These are phyloP conservation scores for Falco biarmicus DNA, from an alignment of 2,797 vertebrate species.

Conservation along the genomic window DNA sequence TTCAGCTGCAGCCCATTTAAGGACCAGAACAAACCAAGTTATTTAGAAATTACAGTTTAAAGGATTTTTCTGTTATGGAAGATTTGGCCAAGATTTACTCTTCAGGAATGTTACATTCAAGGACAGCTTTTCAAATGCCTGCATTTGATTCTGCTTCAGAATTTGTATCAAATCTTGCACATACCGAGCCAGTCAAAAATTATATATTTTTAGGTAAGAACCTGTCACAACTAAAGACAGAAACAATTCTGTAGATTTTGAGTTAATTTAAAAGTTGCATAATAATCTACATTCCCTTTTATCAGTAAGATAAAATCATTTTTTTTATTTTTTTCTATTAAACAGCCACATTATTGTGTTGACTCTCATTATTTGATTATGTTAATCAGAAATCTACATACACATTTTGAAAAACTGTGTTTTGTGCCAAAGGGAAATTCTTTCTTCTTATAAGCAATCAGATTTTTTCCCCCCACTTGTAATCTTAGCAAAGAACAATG, in stretches of 20 bases:
- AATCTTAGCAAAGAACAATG: neutral
- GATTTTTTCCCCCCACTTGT: neutral
- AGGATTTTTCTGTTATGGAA: neutral
- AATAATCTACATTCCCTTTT: neutral
- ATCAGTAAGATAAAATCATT: neutral
- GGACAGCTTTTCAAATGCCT: neutral
- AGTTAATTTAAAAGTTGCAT: neutral
- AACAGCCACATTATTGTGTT: neutral
- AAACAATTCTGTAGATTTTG: neutral
- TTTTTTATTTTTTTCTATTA: neutral
- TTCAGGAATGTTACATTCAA: neutral
- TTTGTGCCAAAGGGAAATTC: neutral
- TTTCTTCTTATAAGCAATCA: neutral
- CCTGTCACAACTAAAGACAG: neutral
- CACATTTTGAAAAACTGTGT: neutral
- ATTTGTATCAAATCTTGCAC: neutral
- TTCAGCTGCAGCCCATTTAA: neutral
- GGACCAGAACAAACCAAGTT: neutral
- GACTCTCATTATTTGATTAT: neutral
- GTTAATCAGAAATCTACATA: neutral
- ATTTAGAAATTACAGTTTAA: neutral
- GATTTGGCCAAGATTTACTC: neutral
- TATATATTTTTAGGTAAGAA: neutral
- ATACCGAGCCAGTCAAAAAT: neutral
- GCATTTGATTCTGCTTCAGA: neutral